Evolutionary conservation across 1,140 invertebrate species (phyloP).

Genomic region (Saccostrea cuccullata): DNA sequence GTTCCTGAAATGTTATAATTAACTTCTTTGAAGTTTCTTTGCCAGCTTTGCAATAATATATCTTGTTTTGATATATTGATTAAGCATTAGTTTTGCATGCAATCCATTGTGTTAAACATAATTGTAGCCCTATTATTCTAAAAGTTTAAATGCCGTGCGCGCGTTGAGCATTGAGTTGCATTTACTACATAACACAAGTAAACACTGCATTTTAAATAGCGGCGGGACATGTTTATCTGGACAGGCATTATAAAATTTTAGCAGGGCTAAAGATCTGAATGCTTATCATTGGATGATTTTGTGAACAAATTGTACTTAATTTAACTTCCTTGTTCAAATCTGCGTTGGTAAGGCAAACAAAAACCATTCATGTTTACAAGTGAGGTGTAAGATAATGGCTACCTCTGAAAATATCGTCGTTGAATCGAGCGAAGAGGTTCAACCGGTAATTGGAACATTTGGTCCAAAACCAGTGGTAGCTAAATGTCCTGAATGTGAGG

Average conservation of each 20-base stretch:
- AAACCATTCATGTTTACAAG: background rate
- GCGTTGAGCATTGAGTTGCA: too few relatives aligned
- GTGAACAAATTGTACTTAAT: background rate
- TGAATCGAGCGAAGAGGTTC: background rate
- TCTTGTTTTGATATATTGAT: too few relatives aligned
- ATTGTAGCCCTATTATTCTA: too few relatives aligned
- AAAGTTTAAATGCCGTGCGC: too few relatives aligned
- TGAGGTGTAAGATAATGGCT: background rate
- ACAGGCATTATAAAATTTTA: background rate
- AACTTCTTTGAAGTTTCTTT: too few relatives aligned
- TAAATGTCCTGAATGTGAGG: background rate
- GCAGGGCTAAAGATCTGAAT: background rate
- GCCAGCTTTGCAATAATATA: too few relatives aligned
- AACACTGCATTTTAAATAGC: too few relatives aligned
- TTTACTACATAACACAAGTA: too few relatives aligned
- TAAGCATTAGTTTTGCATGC: too few relatives aligned
- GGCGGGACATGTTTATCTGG: background rate
- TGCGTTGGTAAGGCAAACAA: conserved; percentile 31
- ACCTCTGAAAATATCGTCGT: background rate
- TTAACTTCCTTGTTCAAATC: background rate
- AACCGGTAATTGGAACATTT: background rate
- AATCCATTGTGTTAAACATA: too few relatives aligned
- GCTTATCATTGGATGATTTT: background rate
- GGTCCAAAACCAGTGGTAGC: background rate
- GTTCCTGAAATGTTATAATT: too few relatives aligned